Percentiles rank a stretch among this genome's conserved stretches.
Conservation (phyloP, 2,888 invertebrate genomes). For the Muscina levida region DNA sequence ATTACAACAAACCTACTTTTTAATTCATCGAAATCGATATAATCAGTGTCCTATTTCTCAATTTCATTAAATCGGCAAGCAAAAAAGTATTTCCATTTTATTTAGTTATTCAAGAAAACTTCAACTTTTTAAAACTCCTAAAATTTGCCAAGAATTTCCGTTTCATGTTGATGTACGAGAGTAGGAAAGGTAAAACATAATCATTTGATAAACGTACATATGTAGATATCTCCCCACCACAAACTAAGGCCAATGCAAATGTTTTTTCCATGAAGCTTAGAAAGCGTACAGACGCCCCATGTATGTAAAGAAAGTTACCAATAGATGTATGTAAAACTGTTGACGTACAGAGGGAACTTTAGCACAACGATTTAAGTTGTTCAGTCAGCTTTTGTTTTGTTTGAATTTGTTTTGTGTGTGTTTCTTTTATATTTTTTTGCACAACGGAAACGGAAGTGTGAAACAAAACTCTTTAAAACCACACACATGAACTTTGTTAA, state of each 20-base stretch:
- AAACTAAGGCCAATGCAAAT: constrained; percentile 55
- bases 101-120: too few relatives aligned
- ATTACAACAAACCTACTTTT: too few relatives aligned
- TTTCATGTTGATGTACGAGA: constrained; percentile 27
- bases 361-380: too few relatives aligned
- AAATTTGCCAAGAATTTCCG: constrained; percentile 61
- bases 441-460: constrained; percentile 69
- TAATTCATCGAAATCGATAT: too few relatives aligned
- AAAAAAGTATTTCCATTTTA: too few relatives aligned
- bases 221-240: constrained; percentile 14
- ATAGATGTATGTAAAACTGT: constrained; percentile 47
- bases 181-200: constrained; percentile 14
- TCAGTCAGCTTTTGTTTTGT: constrained; percentile 24
- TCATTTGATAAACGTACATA: background rate
- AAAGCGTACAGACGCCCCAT: too few relatives aligned
- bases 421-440: too few relatives aligned
- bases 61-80: too few relatives aligned
- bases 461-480: constrained; percentile 67
- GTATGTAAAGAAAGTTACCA: too few relatives aligned
- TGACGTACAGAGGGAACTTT: constrained; percentile 47
- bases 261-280: too few relatives aligned
- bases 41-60: too few relatives aligned
- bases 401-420: constrained; percentile 31
- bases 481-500: constrained; percentile 55
- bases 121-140: background rate